Base-by-base conservation (phyloP, 2,113 vertebrate genomes). In the Anoura caudifer region DNA sequence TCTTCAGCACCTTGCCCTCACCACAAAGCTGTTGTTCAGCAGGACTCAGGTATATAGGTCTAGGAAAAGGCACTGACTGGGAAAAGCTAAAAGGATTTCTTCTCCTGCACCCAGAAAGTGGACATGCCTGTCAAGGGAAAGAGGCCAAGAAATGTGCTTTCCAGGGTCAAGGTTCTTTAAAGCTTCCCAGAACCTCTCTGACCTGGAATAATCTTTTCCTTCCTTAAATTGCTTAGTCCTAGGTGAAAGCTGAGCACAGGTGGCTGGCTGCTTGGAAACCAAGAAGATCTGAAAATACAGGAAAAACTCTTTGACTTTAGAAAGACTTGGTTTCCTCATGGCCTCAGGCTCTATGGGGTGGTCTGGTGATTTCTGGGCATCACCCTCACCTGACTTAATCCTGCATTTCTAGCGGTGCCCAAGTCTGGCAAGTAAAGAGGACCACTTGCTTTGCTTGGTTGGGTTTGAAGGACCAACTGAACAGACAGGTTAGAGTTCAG, bases 171-270 rank as follows among this genome's bases (percentile, higher is more conserved):
- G 19, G 19, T 73, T 52, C 33, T 54, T 73, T 47, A 19, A 86
- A 45, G 43, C 79, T 97, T 97, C 91, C 61, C 75, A 95, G 89
- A 88, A 76, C 33, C 5, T 56, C 88, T 88, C 77, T 87, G 77
- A 80, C 65, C 47, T 91, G 63, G 47, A 95, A 75, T 91, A 73
- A 75, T 67, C 80, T 11, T 77, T 91, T 83, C 22, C 38, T 19
- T 84, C 80, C 45, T 92, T 50, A 72, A 54, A 80, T 70, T 90
- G 50, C 79, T 84, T 69, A 61, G 26, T 90, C 63, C 4, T 87
- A 70, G 80, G 43, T 85, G 59, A 70, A 91, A 88, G 41, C 72
- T 43, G 54, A 91, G 82, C 72, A n/a, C 69, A 63, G 54, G 79
- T 56, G 15, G 31, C 70, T 65, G 54, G 79, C 41, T 87, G 24